A percentile compares a stretch with the other conserved stretches of the same genome.
Evolutionary conservation across 2,113 vertebrate genomes (phyloP).

Genomic region (Sylvietta virens): DNA sequence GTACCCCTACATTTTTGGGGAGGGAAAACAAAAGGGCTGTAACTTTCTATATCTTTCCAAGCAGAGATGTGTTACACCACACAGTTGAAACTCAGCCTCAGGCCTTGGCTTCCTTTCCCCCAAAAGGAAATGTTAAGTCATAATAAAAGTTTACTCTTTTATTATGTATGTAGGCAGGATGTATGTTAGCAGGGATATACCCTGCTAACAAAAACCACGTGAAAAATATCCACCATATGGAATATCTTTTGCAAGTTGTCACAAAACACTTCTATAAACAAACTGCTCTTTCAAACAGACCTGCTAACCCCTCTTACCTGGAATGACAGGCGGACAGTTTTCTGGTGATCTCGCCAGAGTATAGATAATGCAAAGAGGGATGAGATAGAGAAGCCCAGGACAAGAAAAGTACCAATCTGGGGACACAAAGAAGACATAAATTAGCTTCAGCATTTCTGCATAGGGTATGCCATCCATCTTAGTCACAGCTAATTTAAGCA

Average conservation of each 20-base stretch:
- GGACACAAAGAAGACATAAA: not conserved
- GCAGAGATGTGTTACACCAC: not conserved
- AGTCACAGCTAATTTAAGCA: not conserved
- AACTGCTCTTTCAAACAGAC: not conserved
- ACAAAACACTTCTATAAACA: not conserved
- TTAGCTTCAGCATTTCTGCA: not conserved
- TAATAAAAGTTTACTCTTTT: not conserved
- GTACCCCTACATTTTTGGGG: not conserved
- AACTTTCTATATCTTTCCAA: not conserved
- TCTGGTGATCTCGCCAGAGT: conserved; percentile 80
- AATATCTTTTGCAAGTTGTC: not conserved
- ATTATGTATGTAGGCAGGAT: no score
- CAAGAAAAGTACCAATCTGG: conserved; percentile 78
- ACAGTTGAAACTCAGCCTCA: not conserved
- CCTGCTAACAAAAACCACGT: not conserved
- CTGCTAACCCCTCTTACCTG: conserved; percentile 68
- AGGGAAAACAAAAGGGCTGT: accelerated
- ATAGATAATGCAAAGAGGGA: conserved; percentile 72
- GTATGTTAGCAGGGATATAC: not conserved
- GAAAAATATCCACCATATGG: not conserved
- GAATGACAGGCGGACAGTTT: conserved; percentile 79
- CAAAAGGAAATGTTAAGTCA: not conserved
- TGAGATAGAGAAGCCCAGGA: conserved; percentile 70
- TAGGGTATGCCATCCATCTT: not conserved
- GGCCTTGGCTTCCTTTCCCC: not conserved